phyloP scores from a whole-genome alignment of 2,797 vertebrate genomes.

The Enteromius unitaeniatus region DNA sequence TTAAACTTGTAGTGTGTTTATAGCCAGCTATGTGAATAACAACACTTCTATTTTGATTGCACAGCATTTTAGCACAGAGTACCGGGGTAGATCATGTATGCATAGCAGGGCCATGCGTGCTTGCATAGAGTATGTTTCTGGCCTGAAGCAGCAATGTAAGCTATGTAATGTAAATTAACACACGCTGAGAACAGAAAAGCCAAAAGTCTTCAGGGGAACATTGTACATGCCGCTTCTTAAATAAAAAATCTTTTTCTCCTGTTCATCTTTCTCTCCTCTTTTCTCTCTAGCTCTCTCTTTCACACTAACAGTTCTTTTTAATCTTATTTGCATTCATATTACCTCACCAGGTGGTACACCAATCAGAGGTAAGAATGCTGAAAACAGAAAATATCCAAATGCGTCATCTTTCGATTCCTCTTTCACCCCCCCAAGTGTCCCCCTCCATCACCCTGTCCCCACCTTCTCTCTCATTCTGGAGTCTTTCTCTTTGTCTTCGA shows the following conservation, averaged over 20 bases:
- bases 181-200: constrained; percentile 13
- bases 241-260: constrained; percentile 69
- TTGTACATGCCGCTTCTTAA: constrained; percentile 52
- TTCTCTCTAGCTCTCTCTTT: constrained; percentile 78
- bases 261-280: constrained; percentile 74
- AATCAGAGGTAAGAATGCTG: constrained; percentile 99
- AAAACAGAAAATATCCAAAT: constrained; percentile 79
- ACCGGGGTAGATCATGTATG: not conserved
- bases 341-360: constrained; percentile 99
- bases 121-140: constrained; percentile 8
- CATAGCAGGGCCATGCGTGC: not conserved
- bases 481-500: constrained; percentile 67
- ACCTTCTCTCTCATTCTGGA: constrained; percentile 67
- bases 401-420: constrained; percentile 58
- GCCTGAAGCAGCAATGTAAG: constrained; percentile 5
- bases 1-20: not conserved
- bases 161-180: not conserved
- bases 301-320: constrained; percentile 95
- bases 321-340: constrained; percentile 99
- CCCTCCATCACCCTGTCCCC: constrained; percentile 75
- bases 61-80: not conserved
- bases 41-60: not conserved
- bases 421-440: constrained; percentile 62
- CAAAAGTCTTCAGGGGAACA: constrained; percentile 8
- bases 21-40: constrained; percentile 2